These are phyloP conservation scores for Galerucella pusilla DNA, from an alignment of 2,888 invertebrate genomes.

Conservation along the genomic window DNA sequence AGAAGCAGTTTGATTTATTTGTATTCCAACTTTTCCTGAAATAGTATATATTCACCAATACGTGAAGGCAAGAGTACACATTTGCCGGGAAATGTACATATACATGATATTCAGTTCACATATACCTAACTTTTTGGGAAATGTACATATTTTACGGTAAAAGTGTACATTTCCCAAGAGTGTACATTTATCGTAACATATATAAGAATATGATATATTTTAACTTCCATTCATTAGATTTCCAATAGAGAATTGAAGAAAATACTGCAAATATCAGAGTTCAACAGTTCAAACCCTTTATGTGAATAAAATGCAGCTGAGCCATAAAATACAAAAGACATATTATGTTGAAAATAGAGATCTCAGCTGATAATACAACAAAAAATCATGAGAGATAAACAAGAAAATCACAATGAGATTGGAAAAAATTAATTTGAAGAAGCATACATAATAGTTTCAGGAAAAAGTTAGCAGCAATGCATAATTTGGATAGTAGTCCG, in stretches of 20 bases:
- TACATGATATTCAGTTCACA: too few species aligned
- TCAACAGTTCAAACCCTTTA: neutral
- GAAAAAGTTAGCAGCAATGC: neutral
- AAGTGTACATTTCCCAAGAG: too few species aligned
- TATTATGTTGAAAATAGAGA: neutral
- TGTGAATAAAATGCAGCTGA: neutral
- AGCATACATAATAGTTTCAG: neutral
- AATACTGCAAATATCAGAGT: neutral
- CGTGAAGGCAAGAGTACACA: too few species aligned
- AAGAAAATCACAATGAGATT: neutral
- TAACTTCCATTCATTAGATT: too few species aligned
- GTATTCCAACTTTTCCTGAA: too few species aligned
- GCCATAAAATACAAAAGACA: neutral
- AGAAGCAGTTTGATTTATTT: too few species aligned
- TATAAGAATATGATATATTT: too few species aligned
- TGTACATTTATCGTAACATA: too few species aligned
- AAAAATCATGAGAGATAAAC: neutral
- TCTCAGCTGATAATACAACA: neutral
- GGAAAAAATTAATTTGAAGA: neutral
- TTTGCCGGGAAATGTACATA: too few species aligned
- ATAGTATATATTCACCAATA: too few species aligned
- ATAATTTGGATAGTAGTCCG: slow-evolving; percentile 8
- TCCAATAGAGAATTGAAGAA: slow-evolving; percentile 71
- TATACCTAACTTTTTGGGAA: too few species aligned
- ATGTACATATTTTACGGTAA: too few species aligned